Evolutionary conservation across 2,888 invertebrate species (phyloP).

Genomic region (Amiota mariae): DNA sequence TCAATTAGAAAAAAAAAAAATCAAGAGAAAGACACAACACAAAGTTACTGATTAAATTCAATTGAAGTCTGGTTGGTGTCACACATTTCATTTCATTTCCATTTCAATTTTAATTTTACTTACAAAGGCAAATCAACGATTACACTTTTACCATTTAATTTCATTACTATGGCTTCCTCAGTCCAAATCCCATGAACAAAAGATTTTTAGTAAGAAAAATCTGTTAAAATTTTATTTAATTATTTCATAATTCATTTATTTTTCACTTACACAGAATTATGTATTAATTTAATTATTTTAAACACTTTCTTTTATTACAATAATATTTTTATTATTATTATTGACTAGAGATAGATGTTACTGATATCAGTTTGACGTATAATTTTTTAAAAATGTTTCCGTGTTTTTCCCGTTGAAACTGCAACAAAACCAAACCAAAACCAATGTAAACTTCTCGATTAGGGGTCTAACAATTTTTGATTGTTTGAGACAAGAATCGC

Average conservation of each 20-base stretch:
- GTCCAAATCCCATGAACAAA: no score
- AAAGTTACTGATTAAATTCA: slow-evolving; percentile 65
- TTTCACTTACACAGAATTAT: no score
- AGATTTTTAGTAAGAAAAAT: no score
- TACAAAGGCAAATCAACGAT: background rate
- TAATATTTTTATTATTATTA: no score
- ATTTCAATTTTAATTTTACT: background rate
- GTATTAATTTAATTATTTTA: no score
- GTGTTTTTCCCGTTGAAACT: slow-evolving; percentile 17
- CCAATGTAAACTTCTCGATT: no score
- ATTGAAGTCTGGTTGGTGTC: slow-evolving; percentile 45
- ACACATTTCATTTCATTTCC: background rate
- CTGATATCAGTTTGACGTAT: background rate
- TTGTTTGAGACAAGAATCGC: no score
- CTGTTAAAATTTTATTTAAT: no score
- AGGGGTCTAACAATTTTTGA: no score
- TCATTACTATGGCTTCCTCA: slow-evolving; percentile 57
- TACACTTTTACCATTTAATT: slow-evolving; percentile 47
- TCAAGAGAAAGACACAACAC: background rate
- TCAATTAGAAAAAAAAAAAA: background rate
- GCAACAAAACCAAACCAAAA: slow-evolving; percentile 21
- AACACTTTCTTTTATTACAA: no score
- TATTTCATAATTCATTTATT: no score
- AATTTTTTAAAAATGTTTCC: slow-evolving; percentile 8
- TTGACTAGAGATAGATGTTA: background rate